phyloP scores from a whole-genome alignment of 64 coral and sea anemone species.

The Cladopsammia gracilis region DNA sequence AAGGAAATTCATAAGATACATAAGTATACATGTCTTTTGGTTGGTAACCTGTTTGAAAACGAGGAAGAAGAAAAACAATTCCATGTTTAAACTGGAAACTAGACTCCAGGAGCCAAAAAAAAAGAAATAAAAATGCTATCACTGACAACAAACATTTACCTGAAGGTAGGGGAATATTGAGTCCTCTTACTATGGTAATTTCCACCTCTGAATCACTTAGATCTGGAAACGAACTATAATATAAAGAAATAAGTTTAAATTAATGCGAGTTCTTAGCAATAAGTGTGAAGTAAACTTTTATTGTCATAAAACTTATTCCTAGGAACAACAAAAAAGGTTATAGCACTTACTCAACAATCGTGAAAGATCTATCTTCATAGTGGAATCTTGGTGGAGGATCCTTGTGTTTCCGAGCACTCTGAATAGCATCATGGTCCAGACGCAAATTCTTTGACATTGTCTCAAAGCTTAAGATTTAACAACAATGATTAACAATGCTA shows the following conservation, averaged over 20 bases:
- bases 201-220: slow-evolving; percentile 93
- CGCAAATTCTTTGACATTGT: slow-evolving; percentile 86
- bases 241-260: neutral
- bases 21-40: slow-evolving; percentile 95
- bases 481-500: too few relatives aligned
- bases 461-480: slow-evolving; percentile 78
- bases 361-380: slow-evolving; percentile 96
- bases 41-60: slow-evolving; percentile 82
- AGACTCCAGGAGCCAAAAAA: neutral
- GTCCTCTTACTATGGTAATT: slow-evolving; percentile 80
- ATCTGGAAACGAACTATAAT: slow-evolving; percentile 92
- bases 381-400: slow-evolving; percentile 92
- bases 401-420: slow-evolving; percentile 91
- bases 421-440: slow-evolving; percentile 85
- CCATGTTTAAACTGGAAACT: too few relatives aligned
- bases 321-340: neutral
- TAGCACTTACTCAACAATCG: slow-evolving; percentile 90
- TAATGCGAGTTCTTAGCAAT: neutral
- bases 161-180: slow-evolving; percentile 94
- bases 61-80: neutral
- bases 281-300: too few relatives aligned
- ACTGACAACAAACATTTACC: slow-evolving; percentile 47
- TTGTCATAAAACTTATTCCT: too few relatives aligned
- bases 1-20: slow-evolving; percentile 95
- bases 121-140: neutral